Evolutionary conservation across 2,113 vertebrate species (phyloP).

Genomic region (Egretta garzetta): DNA sequence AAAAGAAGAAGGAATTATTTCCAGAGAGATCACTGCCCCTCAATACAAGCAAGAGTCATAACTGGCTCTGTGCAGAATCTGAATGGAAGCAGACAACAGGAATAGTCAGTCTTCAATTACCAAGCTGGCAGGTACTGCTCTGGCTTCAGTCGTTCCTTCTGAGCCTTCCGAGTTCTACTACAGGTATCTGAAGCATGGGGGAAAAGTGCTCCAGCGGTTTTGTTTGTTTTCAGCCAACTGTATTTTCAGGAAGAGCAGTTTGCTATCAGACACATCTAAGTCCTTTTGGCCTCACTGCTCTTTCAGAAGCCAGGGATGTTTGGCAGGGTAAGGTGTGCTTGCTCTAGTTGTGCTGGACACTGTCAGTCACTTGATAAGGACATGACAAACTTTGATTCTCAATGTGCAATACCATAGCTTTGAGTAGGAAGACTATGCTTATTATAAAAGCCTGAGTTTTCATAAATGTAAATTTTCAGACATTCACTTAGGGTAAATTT

Average conservation of each 20-base stretch:
- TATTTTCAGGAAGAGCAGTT: background rate
- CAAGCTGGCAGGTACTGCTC: background rate
- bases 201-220: rapidly evolving
- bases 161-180: background rate
- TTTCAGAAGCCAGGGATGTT: background rate
- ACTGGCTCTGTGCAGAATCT: background rate
- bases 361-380: background rate
- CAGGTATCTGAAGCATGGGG: background rate
- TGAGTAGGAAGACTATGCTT: background rate
- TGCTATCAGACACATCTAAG: background rate
- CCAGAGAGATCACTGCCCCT: background rate
- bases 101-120: background rate
- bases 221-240: background rate
- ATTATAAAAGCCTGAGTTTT: background rate
- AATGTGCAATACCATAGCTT: background rate
- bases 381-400: background rate
- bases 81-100: background rate
- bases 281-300: background rate
- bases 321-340: background rate
- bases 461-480: background rate
- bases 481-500: background rate
- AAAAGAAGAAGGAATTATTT: background rate
- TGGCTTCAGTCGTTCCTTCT: background rate
- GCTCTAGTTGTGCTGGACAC: background rate
- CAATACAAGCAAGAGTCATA: background rate